These are phyloP conservation scores for Ichneumon xanthorius DNA, from an alignment of 2,888 invertebrate species.

Conservation along the genomic window DNA sequence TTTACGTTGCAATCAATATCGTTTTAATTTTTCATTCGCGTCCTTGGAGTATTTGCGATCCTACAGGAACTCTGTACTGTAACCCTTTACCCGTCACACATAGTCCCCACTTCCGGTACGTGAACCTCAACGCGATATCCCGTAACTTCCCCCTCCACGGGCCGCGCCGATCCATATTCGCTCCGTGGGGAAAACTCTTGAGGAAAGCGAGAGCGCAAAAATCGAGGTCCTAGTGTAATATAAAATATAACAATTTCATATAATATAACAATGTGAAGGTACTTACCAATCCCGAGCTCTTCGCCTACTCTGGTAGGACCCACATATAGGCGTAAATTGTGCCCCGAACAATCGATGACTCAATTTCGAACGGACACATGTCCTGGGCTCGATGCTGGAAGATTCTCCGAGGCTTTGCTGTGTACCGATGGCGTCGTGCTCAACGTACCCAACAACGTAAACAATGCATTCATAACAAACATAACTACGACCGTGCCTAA, in stretches of 20 bases:
- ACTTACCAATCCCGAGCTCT: constrained; percentile 22
- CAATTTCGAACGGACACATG: neutral
- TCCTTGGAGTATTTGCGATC: neutral
- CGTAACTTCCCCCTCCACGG: no score
- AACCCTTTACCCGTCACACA: neutral
- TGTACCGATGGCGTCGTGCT: neutral
- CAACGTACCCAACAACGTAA: neutral
- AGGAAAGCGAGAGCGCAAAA: no score
- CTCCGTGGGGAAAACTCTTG: no score
- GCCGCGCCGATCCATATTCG: no score
- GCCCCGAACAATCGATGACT: neutral
- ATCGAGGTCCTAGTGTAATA: no score
- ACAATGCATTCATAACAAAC: neutral
- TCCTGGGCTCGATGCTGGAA: neutral
- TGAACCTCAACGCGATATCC: neutral
- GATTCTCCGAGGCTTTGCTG: neutral
- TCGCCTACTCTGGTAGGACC: neutral
- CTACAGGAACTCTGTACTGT: neutral
- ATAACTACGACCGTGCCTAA: neutral
- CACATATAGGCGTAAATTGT: neutral
- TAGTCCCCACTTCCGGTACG: neutral
- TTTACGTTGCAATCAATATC: neutral
- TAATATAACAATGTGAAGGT: neutral
- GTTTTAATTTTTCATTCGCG: neutral
- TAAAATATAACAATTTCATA: no score